Evolutionary conservation across 2,888 invertebrate genomes (phyloP), one percentile per base, ranked within the genome.

Genomic region (Xanthia togata): DNA sequence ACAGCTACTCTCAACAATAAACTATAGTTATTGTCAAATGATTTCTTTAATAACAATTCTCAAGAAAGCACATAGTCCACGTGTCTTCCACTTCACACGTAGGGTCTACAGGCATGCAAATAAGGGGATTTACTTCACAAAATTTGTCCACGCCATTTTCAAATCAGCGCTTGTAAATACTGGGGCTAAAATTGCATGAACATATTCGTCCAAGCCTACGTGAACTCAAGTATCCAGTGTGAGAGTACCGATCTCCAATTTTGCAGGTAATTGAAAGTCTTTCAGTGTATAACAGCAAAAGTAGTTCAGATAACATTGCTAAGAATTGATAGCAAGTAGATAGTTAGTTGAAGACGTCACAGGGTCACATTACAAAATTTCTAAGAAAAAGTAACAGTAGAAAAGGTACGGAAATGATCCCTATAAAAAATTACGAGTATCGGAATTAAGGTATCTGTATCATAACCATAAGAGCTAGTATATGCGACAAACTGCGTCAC

Each of bases 231-330:
- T 70, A n/a, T 60, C 59, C n/a, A 60, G 81, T 31, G 23, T 55
- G 65, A 63, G 75, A 62, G 82, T 78, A 70, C 73, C 70, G 17
- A 64, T 72, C 82, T 87, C 67, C 83, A 89, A 89, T 87, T 89
- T 89, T 82, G 81, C 81, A 74, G 77, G 78, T 88, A 88, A 87
- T 88, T 88, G 88, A 82, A 88, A 83, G 81, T 80, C 68, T 78
- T 81, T 63, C 62, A 80, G 74, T 75, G 60, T 70, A 35, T 79
- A 59, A 53, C 41, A 35, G 50, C 38, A 76, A 67, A 80, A 74
- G 71, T 75, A 76, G 73, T 78, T 82, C 74, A 69, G 64, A 78
- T 81, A 84, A 83, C 67, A 78, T 9, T 68, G 63, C 69, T 72
- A 70, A 35, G 65, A 64, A 60, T 41, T 41, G 26, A 79, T 57